Base-by-base conservation (phyloP, 2,888 invertebrate species). In the Hypolimnas misippus region DNA sequence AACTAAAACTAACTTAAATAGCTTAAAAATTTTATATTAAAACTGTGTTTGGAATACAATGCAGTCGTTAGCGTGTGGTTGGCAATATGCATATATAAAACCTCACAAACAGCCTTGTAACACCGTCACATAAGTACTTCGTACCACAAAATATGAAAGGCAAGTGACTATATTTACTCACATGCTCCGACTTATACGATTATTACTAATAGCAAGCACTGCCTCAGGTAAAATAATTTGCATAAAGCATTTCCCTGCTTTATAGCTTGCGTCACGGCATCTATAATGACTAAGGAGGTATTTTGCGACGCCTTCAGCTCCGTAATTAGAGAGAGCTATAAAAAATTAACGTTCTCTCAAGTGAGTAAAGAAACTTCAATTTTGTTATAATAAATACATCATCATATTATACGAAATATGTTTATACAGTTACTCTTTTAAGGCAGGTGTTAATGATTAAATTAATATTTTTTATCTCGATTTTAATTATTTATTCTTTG, bases 201-300 rank as follows among this genome's bases (percentile, higher is more conserved):
- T 73, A 69, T 72, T 68, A 71, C 69, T 73, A 73, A 73, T 68
- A 73, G 73, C 70, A 61, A 67, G 66, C 70, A 68, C 70, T 65
- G 68, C 68, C 69, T 65, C 59, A 67, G 65, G 76, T 77, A 74
- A 81, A 85, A 82, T 81, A 80, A 85, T 87, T 89, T 87, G 84
- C 88, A 89, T 88, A 85, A 84, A 84, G 81, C 79, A 81, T 86
- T 86, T 78, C 76, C 76, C 76, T 75, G 76, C 76, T 86, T 89
- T 89, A 88, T 87, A 77, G 82, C 81, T 75, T 75, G 73, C 77
- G 86, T 84, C 89, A 89, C 88, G 88, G 78, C 87, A 88, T 83
- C 81, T 80, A 78, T 89, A 88, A 87, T 88, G 83, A 82, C 82
- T 78, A 75, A 84, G 86, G 83, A 85, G 82, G 82, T 82, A 79